Evolutionary conservation across 1,140 invertebrate genomes (phyloP).

Genomic region (Drosophila nigromelanica): DNA sequence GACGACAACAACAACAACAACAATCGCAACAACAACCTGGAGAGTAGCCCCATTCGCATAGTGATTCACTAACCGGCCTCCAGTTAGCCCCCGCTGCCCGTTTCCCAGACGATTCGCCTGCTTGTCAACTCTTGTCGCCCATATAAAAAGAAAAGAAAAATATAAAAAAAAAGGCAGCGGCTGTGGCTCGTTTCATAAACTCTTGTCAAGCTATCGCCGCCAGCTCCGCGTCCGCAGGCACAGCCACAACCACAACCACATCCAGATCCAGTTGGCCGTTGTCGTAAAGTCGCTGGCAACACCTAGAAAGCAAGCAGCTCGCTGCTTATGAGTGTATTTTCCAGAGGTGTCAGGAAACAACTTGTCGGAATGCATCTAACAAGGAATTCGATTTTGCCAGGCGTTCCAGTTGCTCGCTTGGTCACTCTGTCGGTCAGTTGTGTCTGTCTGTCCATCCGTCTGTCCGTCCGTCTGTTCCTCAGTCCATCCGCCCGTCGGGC

Average conservation of each 20-base stretch:
- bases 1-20: slow-evolving; percentile 42
- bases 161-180: slow-evolving; percentile 51
- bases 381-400: slow-evolving; percentile 83
- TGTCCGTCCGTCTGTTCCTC: slow-evolving; percentile 13
- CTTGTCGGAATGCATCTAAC: slow-evolving; percentile 84
- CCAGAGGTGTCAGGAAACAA: slow-evolving; percentile 83
- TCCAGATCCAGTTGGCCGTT: slow-evolving; percentile 25
- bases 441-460: neutral
- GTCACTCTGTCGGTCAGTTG: slow-evolving; percentile 29
- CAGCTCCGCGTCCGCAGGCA: slow-evolving; percentile 43
- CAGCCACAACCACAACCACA: slow-evolving; percentile 10
- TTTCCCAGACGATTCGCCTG: slow-evolving; percentile 30
- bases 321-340: slow-evolving; percentile 79
- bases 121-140: slow-evolving; percentile 69
- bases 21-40: slow-evolving; percentile 25
- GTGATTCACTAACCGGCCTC: slow-evolving; percentile 74
- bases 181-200: slow-evolving; percentile 81
- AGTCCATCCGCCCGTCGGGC: slow-evolving; percentile 45
- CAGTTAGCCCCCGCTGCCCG: slow-evolving; percentile 27
- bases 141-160: slow-evolving; percentile 40
- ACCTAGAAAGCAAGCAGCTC: slow-evolving; percentile 55
- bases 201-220: slow-evolving; percentile 75
- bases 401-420: slow-evolving; percentile 54
- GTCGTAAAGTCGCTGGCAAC: slow-evolving; percentile 75
- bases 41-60: slow-evolving; percentile 30